These are phyloP conservation scores for Neodiprion virginianus DNA, from an alignment of 1,140 invertebrate genomes.

Conservation along the genomic window DNA sequence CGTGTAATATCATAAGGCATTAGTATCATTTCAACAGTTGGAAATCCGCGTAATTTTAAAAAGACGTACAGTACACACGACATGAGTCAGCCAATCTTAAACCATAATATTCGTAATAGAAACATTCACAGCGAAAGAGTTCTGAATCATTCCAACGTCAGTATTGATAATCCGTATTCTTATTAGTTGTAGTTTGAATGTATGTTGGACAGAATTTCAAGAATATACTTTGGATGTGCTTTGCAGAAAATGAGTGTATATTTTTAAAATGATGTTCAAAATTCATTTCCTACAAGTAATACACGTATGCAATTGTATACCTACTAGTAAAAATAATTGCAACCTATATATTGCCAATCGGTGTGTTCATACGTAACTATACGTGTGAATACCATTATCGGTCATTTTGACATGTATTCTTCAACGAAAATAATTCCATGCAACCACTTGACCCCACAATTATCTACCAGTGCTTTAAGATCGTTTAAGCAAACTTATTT, in stretches of 20 bases:
- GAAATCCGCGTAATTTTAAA: neutral
- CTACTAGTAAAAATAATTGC: too few species aligned
- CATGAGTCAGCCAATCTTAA: constrained; percentile 22
- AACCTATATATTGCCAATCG: too few species aligned
- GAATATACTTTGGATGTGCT: neutral
- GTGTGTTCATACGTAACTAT: too few species aligned
- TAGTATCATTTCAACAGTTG: neutral
- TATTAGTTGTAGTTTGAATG: constrained; percentile 34
- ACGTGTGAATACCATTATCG: too few species aligned
- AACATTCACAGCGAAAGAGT: constrained; percentile 29
- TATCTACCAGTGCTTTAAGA: too few species aligned
- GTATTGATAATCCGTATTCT: constrained; percentile 53
- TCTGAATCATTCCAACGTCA: constrained; percentile 60
- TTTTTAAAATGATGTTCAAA: constrained; percentile 22
- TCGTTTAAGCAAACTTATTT: too few species aligned
- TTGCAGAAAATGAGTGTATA: constrained; percentile 21
- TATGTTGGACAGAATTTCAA: constrained; percentile 30
- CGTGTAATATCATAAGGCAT: neutral
- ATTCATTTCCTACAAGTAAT: too few species aligned
- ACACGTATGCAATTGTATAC: neutral
- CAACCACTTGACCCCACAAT: too few species aligned
- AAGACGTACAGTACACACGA: constrained; percentile 4
- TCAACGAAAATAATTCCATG: too few species aligned
- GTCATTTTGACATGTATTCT: too few species aligned
- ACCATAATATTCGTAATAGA: constrained; percentile 17